phyloP scores from a whole-genome alignment of 1,140 invertebrate species.

The Aethina tumida region DNA sequence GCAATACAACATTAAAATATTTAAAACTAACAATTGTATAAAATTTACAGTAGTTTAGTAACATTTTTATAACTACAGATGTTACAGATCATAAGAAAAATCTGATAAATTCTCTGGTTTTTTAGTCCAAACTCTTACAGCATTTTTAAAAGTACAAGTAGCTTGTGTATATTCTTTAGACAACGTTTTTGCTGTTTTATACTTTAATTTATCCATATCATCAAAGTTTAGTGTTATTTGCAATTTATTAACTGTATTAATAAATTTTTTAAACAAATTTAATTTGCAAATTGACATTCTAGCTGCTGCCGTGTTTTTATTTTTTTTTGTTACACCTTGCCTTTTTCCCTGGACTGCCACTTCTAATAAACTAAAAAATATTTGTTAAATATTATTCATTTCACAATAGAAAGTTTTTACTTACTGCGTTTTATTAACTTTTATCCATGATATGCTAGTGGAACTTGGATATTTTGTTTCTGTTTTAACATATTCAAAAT shows the following conservation, averaged over 20 bases:
- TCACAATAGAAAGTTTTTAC: slow-evolving; percentile 5
- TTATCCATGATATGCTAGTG: slow-evolving; percentile 51
- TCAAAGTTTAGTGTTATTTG: slow-evolving; percentile 24
- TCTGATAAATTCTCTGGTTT: slow-evolving; percentile 40
- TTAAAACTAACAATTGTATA: too few relatives aligned
- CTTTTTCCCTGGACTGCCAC: slow-evolving; percentile 69
- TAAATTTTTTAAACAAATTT: slow-evolving; percentile 48
- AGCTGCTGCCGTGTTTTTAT: slow-evolving; percentile 39
- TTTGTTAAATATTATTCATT: background rate
- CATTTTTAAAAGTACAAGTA: slow-evolving; percentile 40
- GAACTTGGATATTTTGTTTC: slow-evolving; percentile 42
- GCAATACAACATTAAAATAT: too few relatives aligned
- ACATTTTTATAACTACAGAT: too few relatives aligned
- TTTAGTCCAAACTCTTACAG: slow-evolving; percentile 45
- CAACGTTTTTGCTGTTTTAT: slow-evolving; percentile 40
- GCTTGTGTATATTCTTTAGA: slow-evolving; percentile 36
- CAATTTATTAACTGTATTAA: slow-evolving; percentile 37
- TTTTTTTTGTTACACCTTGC: slow-evolving; percentile 73
- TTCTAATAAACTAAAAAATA: slow-evolving; percentile 50
- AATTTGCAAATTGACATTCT: slow-evolving; percentile 53
- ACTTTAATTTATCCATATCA: slow-evolving; percentile 32
- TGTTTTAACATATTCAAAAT: slow-evolving; percentile 39
- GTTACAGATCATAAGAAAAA: slow-evolving; percentile 25
- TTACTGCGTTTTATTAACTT: slow-evolving; percentile 15
- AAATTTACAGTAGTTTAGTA: too few relatives aligned